Base-by-base conservation (phyloP, 2,888 invertebrate species). In the Macrosiphum euphorbiae region DNA sequence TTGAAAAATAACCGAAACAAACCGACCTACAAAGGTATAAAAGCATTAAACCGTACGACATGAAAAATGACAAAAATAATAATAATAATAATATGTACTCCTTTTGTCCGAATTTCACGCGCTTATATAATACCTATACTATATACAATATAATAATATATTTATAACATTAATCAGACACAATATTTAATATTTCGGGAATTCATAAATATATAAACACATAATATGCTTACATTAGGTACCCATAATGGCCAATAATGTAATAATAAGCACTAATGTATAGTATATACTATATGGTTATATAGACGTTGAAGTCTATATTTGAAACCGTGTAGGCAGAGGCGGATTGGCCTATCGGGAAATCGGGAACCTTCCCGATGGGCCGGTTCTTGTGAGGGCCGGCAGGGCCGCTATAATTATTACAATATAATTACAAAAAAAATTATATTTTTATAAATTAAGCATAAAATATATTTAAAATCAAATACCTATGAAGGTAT, bases 61-160 rank as follows among this genome's bases (percentile, higher is more conserved):
- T 67, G n/a, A 16, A 13, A 67, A 67, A n/a, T 16, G 61, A 61
- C 61, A 67, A n/a, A 13, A n/a, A n/a, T 61, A n/a, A n/a, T n/a
- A n/a, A 67, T 67, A n/a, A n/a, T 67, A 16, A 67, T 67, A 67
- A n/a, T 61, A n/a, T 13, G 3, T 61, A 89, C 61, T 61, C 16
- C 10, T 89, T 89, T 89, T 89, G 61, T 89, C 44, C 61, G 44
- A 89, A 35, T 61, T 61, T 61, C 47, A 47, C 44, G 61, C 44
- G 20, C 20, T 67, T 67, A n/a, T 5, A 16, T 67, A 20, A 20
- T 47, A 47, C 11, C n/a, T n/a, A n/a, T n/a, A n/a, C n/a, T n/a
- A n/a, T 55, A 0, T 24, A 16, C 28, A 16, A n/a, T n/a, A 28
- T n/a, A 5, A 67, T 67, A 35, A 67, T 35, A 67, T 47, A 7